Conservation (phyloP, 2,797 vertebrate species). For the Neopelma chrysocephalum region DNA sequence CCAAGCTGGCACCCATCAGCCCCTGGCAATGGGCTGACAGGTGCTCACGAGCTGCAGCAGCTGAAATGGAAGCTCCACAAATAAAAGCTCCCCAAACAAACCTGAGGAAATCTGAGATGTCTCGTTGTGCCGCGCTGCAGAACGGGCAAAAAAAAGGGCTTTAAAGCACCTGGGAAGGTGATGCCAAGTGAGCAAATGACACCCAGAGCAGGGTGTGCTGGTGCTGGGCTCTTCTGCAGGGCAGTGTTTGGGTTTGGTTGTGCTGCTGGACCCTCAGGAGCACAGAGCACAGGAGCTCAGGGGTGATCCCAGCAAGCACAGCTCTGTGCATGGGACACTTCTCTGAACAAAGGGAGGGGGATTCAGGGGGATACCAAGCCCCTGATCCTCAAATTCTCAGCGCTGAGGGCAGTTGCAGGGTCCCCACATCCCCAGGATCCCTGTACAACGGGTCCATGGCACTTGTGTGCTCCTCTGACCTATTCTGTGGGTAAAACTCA, state of each 20-base stretch:
- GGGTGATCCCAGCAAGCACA: background rate
- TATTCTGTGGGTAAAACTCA: background rate
- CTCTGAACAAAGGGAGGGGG: background rate
- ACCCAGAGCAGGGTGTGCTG: rapidly evolving
- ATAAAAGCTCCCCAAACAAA: background rate
- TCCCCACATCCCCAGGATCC: background rate
- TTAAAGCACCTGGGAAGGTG: background rate
- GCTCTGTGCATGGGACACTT: background rate
- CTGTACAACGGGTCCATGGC: background rate
- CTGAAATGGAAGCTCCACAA: background rate
- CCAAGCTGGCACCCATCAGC: background rate
- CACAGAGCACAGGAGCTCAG: background rate
- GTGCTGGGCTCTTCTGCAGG: background rate
- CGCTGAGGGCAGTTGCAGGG: rapidly evolving
- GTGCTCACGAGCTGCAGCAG: background rate
- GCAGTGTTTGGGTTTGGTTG: background rate
- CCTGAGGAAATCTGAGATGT: background rate
- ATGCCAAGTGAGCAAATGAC: background rate
- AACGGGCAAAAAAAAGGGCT: background rate
- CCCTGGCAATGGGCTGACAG: background rate
- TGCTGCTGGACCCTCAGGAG: background rate
- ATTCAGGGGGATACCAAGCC: background rate
- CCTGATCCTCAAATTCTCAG: background rate
- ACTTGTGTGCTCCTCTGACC: background rate
- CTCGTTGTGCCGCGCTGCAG: background rate